Evolutionary conservation across 2,113 vertebrate species (phyloP).

Genomic region (Siniperca knerii): DNA sequence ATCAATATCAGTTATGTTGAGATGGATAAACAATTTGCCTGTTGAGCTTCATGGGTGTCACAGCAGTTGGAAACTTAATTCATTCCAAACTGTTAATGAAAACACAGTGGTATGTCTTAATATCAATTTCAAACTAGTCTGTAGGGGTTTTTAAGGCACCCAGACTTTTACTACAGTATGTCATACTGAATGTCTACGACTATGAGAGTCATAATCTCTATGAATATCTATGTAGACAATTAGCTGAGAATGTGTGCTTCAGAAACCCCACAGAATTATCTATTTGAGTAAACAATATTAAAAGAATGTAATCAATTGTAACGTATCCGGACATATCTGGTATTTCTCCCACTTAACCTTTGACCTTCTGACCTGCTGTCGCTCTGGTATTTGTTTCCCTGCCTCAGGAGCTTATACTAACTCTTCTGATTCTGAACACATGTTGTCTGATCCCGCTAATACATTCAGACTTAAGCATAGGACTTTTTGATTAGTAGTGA

Average conservation of each 20-base stretch:
- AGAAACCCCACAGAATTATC: neutral
- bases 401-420: neutral
- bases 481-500: slow-evolving; percentile 50
- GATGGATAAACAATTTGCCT: slow-evolving; percentile 65
- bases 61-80: slow-evolving; percentile 47
- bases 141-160: neutral
- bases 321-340: slow-evolving; percentile 4
- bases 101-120: slow-evolving; percentile 27
- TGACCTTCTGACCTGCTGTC: slow-evolving; percentile 26
- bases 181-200: neutral
- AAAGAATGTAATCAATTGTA: slow-evolving; percentile 4
- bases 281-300: slow-evolving; percentile 16
- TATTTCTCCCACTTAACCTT: slow-evolving; percentile 35
- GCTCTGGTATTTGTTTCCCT: slow-evolving; percentile 11
- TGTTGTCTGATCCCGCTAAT: slow-evolving; percentile 25
- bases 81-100: slow-evolving; percentile 43
- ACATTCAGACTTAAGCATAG: slow-evolving; percentile 15
- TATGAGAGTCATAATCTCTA: neutral
- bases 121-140: slow-evolving; percentile 18
- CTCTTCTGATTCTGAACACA: slow-evolving; percentile 43
- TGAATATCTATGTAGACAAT: neutral
- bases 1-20: slow-evolving; percentile 65
- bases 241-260: neutral
- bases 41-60: slow-evolving; percentile 44
- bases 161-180: neutral